Conservation (phyloP, 2,113 vertebrate species). For the Mormyrus iriodes region DNA sequence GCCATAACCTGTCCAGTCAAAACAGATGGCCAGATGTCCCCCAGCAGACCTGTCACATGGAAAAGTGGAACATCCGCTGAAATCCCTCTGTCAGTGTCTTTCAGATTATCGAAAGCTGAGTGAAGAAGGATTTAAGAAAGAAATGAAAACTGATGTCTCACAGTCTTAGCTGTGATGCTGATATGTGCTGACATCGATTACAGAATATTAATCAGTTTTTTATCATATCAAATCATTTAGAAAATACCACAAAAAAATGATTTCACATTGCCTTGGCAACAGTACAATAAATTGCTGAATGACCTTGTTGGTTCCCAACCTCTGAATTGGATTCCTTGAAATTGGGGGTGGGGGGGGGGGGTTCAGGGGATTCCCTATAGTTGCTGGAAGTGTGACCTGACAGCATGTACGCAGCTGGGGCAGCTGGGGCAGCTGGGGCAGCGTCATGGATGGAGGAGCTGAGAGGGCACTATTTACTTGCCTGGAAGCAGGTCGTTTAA, state of each 20-base stretch:
- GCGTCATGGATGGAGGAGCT: not conserved
- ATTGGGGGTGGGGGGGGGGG: not conserved
- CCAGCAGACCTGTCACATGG: not conserved
- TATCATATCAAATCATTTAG: not conserved
- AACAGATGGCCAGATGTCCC: not conserved
- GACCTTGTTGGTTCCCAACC: not conserved
- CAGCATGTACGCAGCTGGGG: not conserved
- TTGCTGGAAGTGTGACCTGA: not conserved
- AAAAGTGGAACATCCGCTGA: not conserved
- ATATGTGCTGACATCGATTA: not conserved
- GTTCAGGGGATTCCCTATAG: not conserved
- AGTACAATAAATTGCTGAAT: not conserved
- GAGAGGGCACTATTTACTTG: not conserved
- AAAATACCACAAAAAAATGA: not conserved
- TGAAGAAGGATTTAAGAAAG: not conserved
- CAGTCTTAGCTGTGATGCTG: not conserved
- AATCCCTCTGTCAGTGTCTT: not conserved
- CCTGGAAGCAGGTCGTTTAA: not conserved
- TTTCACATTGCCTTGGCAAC: not conserved
- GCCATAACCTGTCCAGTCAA: not conserved
- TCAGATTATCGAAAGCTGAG: not conserved
- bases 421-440: not conserved
- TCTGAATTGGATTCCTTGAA: not conserved
- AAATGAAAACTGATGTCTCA: not conserved
- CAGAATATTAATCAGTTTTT: not conserved